These are phyloP conservation scores for Heliconius hortense DNA, from an alignment of 2,888 invertebrate genomes.

Conservation along the genomic window DNA sequence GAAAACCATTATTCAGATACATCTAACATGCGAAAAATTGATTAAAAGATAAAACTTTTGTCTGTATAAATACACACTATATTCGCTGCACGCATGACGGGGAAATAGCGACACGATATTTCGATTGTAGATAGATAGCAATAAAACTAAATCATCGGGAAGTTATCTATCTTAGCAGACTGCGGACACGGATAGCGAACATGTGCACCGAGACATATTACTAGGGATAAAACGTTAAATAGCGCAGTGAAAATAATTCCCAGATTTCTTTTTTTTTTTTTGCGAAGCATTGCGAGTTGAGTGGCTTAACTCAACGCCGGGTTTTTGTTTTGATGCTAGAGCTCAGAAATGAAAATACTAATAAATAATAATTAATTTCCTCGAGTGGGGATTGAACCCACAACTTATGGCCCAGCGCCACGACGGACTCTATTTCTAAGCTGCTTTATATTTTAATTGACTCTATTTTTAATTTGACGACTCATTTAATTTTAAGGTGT, in stretches of 20 bases:
- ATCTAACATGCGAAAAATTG: neutral
- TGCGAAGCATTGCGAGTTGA: too few species aligned
- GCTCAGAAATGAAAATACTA: too few species aligned
- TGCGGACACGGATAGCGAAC: slow-evolving; percentile 64
- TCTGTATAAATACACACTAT: slow-evolving; percentile 31
- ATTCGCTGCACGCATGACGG: slow-evolving; percentile 39
- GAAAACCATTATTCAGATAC: neutral
- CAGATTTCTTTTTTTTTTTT: slow-evolving; percentile 54
- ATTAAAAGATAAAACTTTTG: neutral
- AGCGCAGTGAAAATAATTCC: slow-evolving; percentile 62
- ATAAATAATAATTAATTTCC: too few species aligned
- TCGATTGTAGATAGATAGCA: slow-evolving; percentile 74
- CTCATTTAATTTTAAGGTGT: slow-evolving; percentile 20
- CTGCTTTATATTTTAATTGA: slow-evolving; percentile 20
- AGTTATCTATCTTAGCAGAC: slow-evolving; percentile 76
- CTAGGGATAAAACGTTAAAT: slow-evolving; percentile 71
- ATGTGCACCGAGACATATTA: slow-evolving; percentile 70
- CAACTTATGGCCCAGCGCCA: too few species aligned
- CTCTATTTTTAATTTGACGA: slow-evolving; percentile 25
- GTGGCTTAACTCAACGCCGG: too few species aligned
- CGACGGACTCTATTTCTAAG: too few species aligned
- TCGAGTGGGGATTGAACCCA: too few species aligned
- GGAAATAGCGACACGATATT: slow-evolving; percentile 58
- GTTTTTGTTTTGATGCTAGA: too few species aligned
- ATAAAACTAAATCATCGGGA: slow-evolving; percentile 82